Evolutionary conservation across 2,797 vertebrate species (phyloP), one percentile per base, ranked within the genome.

Genomic region (Lateolabrax maculatus): DNA sequence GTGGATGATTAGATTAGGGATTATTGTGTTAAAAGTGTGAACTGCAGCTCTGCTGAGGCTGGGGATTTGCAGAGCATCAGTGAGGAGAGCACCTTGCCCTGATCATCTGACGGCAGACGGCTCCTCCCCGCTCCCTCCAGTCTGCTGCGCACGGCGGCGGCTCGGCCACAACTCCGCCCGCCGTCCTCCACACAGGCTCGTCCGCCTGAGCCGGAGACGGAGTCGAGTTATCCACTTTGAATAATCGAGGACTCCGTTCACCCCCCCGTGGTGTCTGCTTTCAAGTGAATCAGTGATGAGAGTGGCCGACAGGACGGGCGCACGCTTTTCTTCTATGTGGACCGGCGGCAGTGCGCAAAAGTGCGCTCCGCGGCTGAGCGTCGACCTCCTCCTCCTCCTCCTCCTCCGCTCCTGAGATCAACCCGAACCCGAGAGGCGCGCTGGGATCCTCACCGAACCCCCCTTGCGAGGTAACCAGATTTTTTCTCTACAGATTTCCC

Each of bases 271-370:
- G 91, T 91, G 91, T 90, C 90, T 15, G 91, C 92, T 90, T 77
- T 82, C 91, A 84, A 23, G 93, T 94, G 84, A 93, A 92, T 93
- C 92, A 93, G 95, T 93, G 94, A 96, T 95, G 96, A 94, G 88
- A 91, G 91, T n/a, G 91, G 90, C 86, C 75, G 84, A 51, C 61
- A 75, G 55, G 53, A 79, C 66, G 52, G 66, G 87, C 87, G 84
- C 86, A 84, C 90, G 81, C 80, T 46, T 81, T 78, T 77, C 83
- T 71, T 75, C 78, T 52, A 9, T 56, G 81, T 62, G 90, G 89
- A 89, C 57, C 88, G 66, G 60, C 88, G 66, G 60, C 84, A 77
- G 92, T 84, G 90, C 79, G 86, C 89, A 71, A 77, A 89, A 87
- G 89, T 83, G 89, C 81, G 86, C 85, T 84, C 85, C 83, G 36